Conservation (phyloP, 2,797 vertebrate genomes). For the Micrastur ruficollis region DNA sequence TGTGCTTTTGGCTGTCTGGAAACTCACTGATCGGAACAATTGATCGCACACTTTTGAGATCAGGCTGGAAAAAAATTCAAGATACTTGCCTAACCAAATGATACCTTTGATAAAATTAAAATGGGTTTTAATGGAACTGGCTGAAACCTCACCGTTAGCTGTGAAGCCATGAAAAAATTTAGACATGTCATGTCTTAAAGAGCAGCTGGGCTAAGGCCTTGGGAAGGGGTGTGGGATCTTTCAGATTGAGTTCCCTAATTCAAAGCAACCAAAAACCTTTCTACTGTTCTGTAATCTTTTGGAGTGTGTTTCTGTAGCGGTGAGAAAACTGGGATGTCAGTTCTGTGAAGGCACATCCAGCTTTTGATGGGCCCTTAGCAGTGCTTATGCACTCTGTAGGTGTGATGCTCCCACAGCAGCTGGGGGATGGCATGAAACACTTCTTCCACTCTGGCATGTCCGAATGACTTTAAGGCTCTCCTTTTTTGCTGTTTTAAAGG, state of each 20-base stretch:
- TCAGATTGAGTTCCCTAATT: neutral
- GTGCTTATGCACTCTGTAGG: neutral
- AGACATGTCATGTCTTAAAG: rapidly evolving
- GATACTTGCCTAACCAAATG: neutral
- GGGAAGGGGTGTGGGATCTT: neutral
- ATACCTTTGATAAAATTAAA: neutral
- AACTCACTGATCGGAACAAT: rapidly evolving
- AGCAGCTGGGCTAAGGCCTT: neutral
- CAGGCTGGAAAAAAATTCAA: neutral
- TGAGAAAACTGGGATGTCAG: neutral
- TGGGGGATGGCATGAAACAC: neutral
- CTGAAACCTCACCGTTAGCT: neutral
- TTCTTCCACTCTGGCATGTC: neutral
- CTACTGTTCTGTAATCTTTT: neutral
- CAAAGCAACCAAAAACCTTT: neutral
- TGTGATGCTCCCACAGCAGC: neutral
- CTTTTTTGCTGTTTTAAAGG: neutral
- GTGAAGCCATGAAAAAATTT: neutral
- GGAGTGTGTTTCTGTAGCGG: neutral
- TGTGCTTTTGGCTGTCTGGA: neutral
- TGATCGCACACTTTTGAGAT: neutral
- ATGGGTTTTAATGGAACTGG: neutral
- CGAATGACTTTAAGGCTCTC: neutral
- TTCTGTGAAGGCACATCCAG: neutral
- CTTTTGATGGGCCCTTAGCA: neutral